phyloP scores from a whole-genome alignment of 2,797 vertebrate species.

The Limosa lapponica region DNA sequence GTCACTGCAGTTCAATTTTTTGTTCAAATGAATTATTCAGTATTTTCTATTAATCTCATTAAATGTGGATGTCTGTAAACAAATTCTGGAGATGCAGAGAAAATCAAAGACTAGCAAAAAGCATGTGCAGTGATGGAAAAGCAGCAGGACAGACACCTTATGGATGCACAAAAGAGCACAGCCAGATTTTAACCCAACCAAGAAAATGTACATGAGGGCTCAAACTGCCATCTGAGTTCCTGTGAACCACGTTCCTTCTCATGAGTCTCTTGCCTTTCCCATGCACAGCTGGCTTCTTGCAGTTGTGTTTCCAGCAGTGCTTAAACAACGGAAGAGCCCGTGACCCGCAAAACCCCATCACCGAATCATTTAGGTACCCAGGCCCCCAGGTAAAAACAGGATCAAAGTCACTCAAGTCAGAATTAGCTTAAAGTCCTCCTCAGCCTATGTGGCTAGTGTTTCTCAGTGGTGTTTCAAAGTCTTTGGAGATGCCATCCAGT shows the following conservation, averaged over 20 bases:
- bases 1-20: slow-evolving; percentile 40
- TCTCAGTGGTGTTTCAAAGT: background rate
- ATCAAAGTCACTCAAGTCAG: background rate
- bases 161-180: background rate
- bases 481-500: background rate
- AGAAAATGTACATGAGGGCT: background rate
- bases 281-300: background rate
- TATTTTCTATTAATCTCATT: slow-evolving; percentile 31
- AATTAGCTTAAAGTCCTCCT: background rate
- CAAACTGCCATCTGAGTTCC: background rate
- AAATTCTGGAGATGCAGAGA: background rate
- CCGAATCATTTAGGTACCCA: background rate
- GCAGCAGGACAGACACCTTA: background rate
- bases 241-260: background rate
- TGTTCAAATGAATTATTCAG: slow-evolving; percentile 41
- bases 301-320: background rate
- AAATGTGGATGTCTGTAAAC: slow-evolving; percentile 12
- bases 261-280: background rate
- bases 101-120: background rate
- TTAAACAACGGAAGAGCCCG: background rate
- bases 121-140: background rate
- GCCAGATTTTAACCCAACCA: background rate
- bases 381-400: background rate
- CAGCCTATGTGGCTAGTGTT: background rate
- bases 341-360: background rate